Evolutionary conservation across 2,113 vertebrate species (phyloP).

Genomic region (Isichthys henryi): DNA sequence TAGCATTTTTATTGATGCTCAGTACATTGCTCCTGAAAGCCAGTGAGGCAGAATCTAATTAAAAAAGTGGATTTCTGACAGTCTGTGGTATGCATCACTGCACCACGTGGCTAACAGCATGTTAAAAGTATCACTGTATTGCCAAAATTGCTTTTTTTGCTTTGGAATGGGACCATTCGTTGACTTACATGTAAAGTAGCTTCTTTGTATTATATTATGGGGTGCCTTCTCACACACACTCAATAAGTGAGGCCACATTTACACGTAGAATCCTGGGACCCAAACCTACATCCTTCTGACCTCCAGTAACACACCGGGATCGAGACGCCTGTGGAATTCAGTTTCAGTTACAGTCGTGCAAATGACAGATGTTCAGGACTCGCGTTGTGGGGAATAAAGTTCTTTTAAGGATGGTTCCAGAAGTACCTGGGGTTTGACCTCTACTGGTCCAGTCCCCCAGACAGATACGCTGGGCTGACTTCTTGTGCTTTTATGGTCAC

Average conservation of each 20-base stretch:
- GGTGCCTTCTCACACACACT: neutral
- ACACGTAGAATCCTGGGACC: neutral
- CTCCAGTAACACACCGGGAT: neutral
- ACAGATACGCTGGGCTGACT: neutral
- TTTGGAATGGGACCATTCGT: neutral
- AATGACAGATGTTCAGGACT: neutral
- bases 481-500: neutral
- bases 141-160: neutral
- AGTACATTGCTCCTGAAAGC: conserved; percentile 6
- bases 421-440: neutral
- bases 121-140: neutral
- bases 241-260: neutral
- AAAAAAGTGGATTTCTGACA: neutral
- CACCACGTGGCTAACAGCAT: neutral
- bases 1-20: conserved; percentile 17
- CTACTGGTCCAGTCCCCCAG: neutral
- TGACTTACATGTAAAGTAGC: neutral
- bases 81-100: neutral
- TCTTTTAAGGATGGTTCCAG: neutral
- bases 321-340: neutral
- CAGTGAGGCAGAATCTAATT: conserved; percentile 2
- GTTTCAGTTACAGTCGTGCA: neutral
- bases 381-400: neutral
- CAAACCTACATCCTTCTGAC: neutral
- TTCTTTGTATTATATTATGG: neutral